Percentiles rank a stretch among this genome's conserved stretches.
These are phyloP conservation scores for Andrena hattorfiana DNA, from an alignment of 2,888 invertebrate genomes.

Conservation along the genomic window DNA sequence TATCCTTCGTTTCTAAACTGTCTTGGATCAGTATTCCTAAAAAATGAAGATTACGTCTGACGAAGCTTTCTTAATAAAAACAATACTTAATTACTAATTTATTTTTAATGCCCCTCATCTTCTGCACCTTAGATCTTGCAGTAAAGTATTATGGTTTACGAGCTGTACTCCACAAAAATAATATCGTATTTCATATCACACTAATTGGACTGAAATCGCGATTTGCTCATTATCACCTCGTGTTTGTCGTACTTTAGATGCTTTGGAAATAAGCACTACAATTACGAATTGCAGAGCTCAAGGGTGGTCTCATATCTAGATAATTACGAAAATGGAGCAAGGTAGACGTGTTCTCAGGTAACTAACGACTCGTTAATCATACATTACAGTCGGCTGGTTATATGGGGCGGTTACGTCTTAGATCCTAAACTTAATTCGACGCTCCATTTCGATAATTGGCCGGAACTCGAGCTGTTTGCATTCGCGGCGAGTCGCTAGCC, in stretches of 20 bases:
- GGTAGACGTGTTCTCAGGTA: not conserved
- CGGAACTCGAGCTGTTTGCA: slow-evolving; percentile 57
- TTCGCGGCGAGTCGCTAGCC: slow-evolving; percentile 42
- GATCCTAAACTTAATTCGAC: slow-evolving; percentile 58
- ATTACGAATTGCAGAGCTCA: not conserved
- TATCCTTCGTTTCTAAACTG: no score
- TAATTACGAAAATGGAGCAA: slow-evolving; percentile 8
- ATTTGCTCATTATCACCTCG: no score
- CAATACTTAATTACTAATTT: no score
- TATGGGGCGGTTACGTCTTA: slow-evolving; percentile 20
- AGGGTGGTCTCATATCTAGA: not conserved
- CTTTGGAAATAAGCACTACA: not conserved
- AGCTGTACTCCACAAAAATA: no score
- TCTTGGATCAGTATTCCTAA: no score
- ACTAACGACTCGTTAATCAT: slow-evolving; percentile 27
- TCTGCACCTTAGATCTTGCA: no score
- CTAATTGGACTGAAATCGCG: no score
- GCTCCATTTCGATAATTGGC: slow-evolving; percentile 66
- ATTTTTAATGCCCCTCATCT: no score
- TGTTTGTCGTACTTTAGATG: not conserved
- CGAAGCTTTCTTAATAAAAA: no score
- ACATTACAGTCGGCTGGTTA: slow-evolving; percentile 23
- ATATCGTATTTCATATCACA: no score
- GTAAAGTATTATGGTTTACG: no score
- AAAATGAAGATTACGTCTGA: no score